phyloP scores from a whole-genome alignment of 2,888 invertebrate species.

The Baccha elongata region DNA sequence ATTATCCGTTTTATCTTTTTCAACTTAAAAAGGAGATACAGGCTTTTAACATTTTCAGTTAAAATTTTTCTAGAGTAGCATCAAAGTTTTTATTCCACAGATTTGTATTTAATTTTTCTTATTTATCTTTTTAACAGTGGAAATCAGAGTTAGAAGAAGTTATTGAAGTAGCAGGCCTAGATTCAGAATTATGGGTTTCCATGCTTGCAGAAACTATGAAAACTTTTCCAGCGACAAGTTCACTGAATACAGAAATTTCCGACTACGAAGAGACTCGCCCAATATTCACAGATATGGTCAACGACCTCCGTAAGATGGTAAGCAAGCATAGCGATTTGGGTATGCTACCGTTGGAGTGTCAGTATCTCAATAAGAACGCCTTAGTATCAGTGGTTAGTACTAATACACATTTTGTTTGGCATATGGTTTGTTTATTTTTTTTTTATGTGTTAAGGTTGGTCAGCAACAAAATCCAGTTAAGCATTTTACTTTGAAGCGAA shows the following conservation, averaged over 20 bases:
- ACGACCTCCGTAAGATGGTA: slow-evolving; percentile 91
- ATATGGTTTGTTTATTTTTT: background rate
- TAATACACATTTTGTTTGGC: background rate
- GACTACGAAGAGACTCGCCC: slow-evolving; percentile 95
- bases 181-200: slow-evolving; percentile 98
- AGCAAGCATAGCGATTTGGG: slow-evolving; percentile 92
- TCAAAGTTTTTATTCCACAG: too few species aligned
- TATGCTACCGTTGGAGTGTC: slow-evolving; percentile 96
- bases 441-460: slow-evolving; percentile 85
- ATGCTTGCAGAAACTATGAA: slow-evolving; percentile 98
- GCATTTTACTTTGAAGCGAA: slow-evolving; percentile 96
- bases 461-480: slow-evolving; percentile 92
- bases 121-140: too few species aligned
- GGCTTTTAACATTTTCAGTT: too few species aligned
- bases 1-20: too few species aligned
- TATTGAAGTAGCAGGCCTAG: slow-evolving; percentile 94
- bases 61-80: too few species aligned
- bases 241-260: slow-evolving; percentile 93
- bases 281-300: slow-evolving; percentile 94
- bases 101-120: background rate
- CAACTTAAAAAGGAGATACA: too few species aligned
- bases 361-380: slow-evolving; percentile 97
- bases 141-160: slow-evolving; percentile 96
- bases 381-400: slow-evolving; percentile 90
- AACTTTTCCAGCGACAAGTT: slow-evolving; percentile 94